Percentiles rank a stretch among this genome's conserved stretches.
Conservation (phyloP, 2,888 invertebrate genomes). For the Eilema griseolum region DNA sequence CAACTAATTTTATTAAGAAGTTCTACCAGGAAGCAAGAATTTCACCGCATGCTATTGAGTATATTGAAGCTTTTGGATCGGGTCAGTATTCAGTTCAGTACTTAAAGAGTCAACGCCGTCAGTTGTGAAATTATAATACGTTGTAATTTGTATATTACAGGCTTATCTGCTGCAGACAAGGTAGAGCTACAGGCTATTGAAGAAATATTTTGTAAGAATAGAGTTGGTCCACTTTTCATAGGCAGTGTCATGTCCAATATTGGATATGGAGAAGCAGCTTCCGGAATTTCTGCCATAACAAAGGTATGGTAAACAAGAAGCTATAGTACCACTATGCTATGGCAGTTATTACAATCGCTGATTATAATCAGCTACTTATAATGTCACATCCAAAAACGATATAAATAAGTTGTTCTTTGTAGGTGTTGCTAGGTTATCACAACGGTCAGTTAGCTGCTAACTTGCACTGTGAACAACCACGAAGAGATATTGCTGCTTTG, state of each 20-base stretch:
- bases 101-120: slow-evolving; percentile 63
- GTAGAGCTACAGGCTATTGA: slow-evolving; percentile 89
- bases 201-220: slow-evolving; percentile 84
- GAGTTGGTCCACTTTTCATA: slow-evolving; percentile 87
- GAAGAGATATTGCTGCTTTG: slow-evolving; percentile 58
- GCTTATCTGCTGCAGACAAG: slow-evolving; percentile 60
- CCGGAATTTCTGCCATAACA: slow-evolving; percentile 65
- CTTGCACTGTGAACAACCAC: slow-evolving; percentile 84
- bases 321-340: too few species aligned
- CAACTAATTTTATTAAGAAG: slow-evolving; percentile 52
- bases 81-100: slow-evolving; percentile 48
- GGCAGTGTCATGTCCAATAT: slow-evolving; percentile 84
- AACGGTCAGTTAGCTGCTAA: slow-evolving; percentile 89
- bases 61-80: slow-evolving; percentile 90
- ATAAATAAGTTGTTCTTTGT: too few species aligned
- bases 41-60: slow-evolving; percentile 74
- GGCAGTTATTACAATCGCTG: too few species aligned
- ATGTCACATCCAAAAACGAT: too few species aligned
- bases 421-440: too few species aligned
- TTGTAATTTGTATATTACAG: too few species aligned
- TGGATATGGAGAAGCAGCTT: slow-evolving; percentile 77
- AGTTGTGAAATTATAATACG: not conserved
- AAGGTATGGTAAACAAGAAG: slow-evolving; percentile 31
- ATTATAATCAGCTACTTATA: too few species aligned
- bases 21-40: slow-evolving; percentile 84